A percentile compares a stretch with the other conserved stretches of the same genome.
Evolutionary conservation across 2,797 vertebrate genomes (phyloP).

Genomic region (Cossypha heuglini): DNA sequence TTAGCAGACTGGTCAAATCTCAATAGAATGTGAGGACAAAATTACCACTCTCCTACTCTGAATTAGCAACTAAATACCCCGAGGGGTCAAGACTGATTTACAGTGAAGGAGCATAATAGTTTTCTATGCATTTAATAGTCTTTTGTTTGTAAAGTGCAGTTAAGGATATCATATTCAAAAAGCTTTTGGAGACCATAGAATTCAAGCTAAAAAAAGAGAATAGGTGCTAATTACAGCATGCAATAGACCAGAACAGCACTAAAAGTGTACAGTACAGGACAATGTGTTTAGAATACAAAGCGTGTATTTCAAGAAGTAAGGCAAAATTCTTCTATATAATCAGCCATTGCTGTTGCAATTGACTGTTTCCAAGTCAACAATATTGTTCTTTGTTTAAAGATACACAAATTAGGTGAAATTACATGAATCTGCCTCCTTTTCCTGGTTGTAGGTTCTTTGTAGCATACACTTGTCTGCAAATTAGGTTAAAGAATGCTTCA

Average conservation of each 20-base stretch:
- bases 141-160: neutral
- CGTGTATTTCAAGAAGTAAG: neutral
- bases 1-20: neutral
- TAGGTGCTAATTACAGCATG: neutral
- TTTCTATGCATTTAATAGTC: neutral
- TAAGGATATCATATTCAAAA: neutral
- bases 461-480: neutral
- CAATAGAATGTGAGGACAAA: neutral
- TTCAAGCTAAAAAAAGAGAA: neutral
- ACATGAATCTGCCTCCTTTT: neutral
- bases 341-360: neutral
- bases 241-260: neutral
- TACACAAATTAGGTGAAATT: neutral
- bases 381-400: neutral
- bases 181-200: neutral
- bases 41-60: neutral
- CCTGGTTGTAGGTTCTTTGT: neutral
- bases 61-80: neutral
- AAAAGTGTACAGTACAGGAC: neutral
- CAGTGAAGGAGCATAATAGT: neutral
- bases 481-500: neutral
- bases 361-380: neutral
- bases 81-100: neutral
- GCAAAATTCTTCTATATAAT: neutral
- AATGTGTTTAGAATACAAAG: neutral